Evolutionary conservation across 2,888 invertebrate species (phyloP).

Genomic region (Argyresthia goedartella): DNA sequence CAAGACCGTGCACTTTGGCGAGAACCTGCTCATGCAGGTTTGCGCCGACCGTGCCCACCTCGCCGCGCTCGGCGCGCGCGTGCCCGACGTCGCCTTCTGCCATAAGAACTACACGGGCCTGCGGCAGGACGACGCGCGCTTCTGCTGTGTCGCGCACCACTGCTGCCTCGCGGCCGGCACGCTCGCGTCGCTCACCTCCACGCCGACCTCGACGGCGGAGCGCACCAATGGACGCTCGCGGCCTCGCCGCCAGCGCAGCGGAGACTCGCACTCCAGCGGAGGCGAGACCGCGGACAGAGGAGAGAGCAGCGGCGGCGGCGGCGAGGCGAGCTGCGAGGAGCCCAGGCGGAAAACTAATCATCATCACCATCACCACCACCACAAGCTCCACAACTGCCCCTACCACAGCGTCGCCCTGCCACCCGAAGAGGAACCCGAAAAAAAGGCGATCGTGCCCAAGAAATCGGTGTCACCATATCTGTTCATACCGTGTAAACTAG

Average conservation of each 20-base stretch:
- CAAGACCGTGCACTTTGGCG: constrained; percentile 84
- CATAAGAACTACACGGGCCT: constrained; percentile 58
- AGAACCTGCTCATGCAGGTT: constrained; percentile 80
- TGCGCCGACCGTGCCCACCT: constrained; percentile 76
- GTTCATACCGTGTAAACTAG: constrained; percentile 70
- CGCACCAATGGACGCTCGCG: no score
- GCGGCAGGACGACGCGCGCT: constrained; percentile 51
- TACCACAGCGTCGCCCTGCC: constrained; percentile 45
- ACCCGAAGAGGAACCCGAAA: constrained; percentile 34
- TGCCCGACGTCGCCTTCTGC: constrained; percentile 62
- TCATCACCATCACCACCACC: constrained; percentile 51
- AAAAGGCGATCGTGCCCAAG: constrained; percentile 27
- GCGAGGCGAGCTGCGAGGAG: constrained; percentile 30
- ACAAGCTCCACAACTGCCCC: constrained; percentile 57
- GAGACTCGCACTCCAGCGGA: constrained; percentile 62
- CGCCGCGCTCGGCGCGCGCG: constrained; percentile 58
- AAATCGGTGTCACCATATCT: constrained; percentile 66
- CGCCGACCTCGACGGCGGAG: no score
- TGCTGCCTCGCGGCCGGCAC: constrained; percentile 60
- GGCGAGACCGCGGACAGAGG: constrained; percentile 58
- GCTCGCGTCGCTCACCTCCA: constrained; percentile 44
- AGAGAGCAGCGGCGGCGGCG: constrained; percentile 25
- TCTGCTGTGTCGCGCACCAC: constrained; percentile 64
- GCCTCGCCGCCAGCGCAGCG: constrained; percentile 51
- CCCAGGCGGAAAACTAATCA: constrained; percentile 50